Evolutionary conservation across 2,113 vertebrate genomes (phyloP).

Genomic region (Trichechus manatus): DNA sequence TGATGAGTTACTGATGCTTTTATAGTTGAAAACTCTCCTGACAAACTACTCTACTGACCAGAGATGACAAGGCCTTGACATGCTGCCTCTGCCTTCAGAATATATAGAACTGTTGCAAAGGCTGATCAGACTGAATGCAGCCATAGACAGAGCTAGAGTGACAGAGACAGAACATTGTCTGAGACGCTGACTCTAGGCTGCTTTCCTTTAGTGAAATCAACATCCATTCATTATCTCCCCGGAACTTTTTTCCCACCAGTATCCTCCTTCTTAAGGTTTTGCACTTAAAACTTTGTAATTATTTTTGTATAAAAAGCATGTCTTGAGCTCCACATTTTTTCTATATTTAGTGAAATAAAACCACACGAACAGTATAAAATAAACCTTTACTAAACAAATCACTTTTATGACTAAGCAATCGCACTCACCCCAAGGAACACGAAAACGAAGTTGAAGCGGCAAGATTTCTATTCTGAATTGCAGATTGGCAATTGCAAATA

Average conservation of each 20-base stretch:
- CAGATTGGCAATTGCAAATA: constrained; percentile 44
- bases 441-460: constrained; percentile 58
- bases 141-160: background rate
- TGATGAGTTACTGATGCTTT: constrained; percentile 84
- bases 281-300: constrained; percentile 67
- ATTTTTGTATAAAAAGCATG: constrained; percentile 70
- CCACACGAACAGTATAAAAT: constrained; percentile 52
- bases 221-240: constrained; percentile 22
- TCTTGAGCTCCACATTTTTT: constrained; percentile 62
- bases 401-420: constrained; percentile 75
- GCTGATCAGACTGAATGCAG: constrained; percentile 10
- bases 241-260: constrained; percentile 5
- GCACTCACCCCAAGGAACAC: constrained; percentile 53
- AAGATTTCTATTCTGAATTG: constrained; percentile 55
- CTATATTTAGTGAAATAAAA: constrained; percentile 73
- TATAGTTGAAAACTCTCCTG: constrained; percentile 84
- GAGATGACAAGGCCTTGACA: constrained; percentile 84
- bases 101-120: constrained; percentile 76
- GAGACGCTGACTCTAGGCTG: background rate
- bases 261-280: constrained; percentile 65
- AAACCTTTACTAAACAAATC: constrained; percentile 75
- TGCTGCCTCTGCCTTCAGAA: constrained; percentile 76
- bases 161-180: background rate
- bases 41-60: constrained; percentile 85
- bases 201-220: constrained; percentile 64